Evolutionary conservation across 2,888 invertebrate genomes (phyloP).

Genomic region (Octodonta nipae): DNA sequence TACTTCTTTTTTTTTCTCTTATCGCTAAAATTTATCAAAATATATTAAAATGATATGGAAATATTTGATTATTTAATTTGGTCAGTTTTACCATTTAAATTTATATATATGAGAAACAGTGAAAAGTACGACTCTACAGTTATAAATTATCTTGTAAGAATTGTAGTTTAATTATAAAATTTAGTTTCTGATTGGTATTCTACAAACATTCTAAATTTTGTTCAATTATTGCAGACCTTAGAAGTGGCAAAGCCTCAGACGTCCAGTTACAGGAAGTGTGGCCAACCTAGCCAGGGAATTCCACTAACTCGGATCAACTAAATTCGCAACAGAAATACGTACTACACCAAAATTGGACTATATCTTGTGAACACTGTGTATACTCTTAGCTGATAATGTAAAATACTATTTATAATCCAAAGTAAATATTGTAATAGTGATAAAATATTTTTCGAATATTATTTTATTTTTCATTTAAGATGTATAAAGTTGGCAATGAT

Average conservation of each 20-base stretch:
- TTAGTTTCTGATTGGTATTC: constrained; percentile 18
- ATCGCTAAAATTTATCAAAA: too few relatives aligned
- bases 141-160: too few relatives aligned
- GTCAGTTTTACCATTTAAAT: too few relatives aligned
- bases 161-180: too few relatives aligned
- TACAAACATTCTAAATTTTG: constrained; percentile 17
- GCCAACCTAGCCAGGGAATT: constrained; percentile 24
- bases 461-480: constrained; percentile 14
- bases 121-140: too few relatives aligned
- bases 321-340: constrained; percentile 23
- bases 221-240: constrained; percentile 31
- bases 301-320: constrained; percentile 23
- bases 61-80: too few relatives aligned
- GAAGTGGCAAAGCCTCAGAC: constrained; percentile 26
- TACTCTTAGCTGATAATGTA: constrained; percentile 32
- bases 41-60: too few relatives aligned
- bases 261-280: constrained; percentile 27
- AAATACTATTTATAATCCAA: constrained; percentile 30
- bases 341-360: constrained; percentile 26
- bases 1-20: too few relatives aligned
- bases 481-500: constrained; percentile 12
- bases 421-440: constrained; percentile 25
- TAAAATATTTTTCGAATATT: constrained; percentile 25
- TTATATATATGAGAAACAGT: too few relatives aligned
- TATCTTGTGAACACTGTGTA: constrained; percentile 33